phyloP scores from a whole-genome alignment of 2,797 vertebrate species.

The Enteromius viviparus region DNA sequence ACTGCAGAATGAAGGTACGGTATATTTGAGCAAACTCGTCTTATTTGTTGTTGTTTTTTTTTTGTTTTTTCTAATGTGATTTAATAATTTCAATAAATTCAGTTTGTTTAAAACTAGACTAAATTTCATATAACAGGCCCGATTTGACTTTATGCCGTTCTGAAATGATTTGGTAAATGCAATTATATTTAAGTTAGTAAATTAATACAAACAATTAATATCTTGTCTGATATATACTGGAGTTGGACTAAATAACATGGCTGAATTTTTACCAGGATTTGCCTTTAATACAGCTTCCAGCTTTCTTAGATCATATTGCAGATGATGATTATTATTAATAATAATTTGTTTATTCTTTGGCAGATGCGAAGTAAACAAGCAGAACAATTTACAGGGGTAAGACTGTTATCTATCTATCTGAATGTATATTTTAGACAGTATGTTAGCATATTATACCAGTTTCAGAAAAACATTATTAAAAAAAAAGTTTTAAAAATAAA shows the following conservation, averaged over 20 bases:
- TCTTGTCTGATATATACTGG: neutral
- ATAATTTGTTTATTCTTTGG: neutral
- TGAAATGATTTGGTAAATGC: neutral
- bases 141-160: neutral
- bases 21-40: neutral
- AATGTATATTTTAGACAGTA: too few relatives aligned
- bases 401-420: neutral
- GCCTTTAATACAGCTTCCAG: neutral
- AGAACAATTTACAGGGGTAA: conserved; percentile 1
- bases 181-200: neutral
- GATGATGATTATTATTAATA: neutral
- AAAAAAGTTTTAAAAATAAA: neutral
- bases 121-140: neutral
- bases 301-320: neutral
- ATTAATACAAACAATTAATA: neutral
- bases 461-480: too few relatives aligned
- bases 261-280: neutral
- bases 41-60: too few relatives aligned
- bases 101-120: neutral
- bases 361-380: conserved; percentile 38
- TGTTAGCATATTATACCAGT: too few relatives aligned
- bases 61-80: neutral
- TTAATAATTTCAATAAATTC: neutral
- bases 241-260: neutral
- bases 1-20: conserved; percentile 87